These are phyloP conservation scores for Dipus sagitta DNA, from an alignment of 2,797 vertebrate genomes.

Conservation along the genomic window DNA sequence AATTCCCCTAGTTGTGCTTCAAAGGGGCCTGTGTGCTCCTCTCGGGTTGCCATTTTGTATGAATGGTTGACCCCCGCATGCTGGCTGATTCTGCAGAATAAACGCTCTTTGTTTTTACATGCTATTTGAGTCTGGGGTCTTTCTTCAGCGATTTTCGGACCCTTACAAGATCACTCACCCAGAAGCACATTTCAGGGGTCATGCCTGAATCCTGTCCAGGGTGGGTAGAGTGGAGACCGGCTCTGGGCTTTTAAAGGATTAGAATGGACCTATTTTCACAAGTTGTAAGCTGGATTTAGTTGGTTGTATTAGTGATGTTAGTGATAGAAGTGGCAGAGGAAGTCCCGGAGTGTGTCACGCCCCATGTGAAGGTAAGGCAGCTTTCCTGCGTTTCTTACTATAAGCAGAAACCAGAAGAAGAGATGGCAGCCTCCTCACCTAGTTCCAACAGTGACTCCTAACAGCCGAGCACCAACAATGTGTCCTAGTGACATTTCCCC, in stretches of 20 bases:
- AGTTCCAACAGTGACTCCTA: background rate
- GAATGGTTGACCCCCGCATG: no score
- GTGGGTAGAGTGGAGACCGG: background rate
- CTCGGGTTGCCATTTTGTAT: no score
- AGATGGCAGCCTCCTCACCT: accelerated
- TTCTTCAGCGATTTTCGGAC: no score
- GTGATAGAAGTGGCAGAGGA: background rate
- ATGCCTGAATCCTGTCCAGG: background rate
- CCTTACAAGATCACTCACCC: background rate
- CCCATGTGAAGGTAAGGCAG: background rate
- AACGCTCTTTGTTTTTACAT: no score
- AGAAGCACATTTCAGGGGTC: background rate
- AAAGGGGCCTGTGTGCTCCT: no score
- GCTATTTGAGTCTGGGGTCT: no score
- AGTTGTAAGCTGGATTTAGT: background rate
- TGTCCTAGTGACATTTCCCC: background rate
- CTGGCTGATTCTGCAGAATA: no score
- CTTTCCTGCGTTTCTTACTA: no score
- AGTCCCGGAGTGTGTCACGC: background rate
- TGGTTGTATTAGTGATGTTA: background rate
- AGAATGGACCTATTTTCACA: background rate
- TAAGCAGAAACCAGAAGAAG: background rate
- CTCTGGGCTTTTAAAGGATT: background rate
- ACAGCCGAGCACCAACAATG: background rate
- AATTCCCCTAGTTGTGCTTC: no score